Evolutionary conservation across 2,797 vertebrate species (phyloP), one percentile per base, ranked within the genome.

Genomic region (Dendrocincla tyrannina): DNA sequence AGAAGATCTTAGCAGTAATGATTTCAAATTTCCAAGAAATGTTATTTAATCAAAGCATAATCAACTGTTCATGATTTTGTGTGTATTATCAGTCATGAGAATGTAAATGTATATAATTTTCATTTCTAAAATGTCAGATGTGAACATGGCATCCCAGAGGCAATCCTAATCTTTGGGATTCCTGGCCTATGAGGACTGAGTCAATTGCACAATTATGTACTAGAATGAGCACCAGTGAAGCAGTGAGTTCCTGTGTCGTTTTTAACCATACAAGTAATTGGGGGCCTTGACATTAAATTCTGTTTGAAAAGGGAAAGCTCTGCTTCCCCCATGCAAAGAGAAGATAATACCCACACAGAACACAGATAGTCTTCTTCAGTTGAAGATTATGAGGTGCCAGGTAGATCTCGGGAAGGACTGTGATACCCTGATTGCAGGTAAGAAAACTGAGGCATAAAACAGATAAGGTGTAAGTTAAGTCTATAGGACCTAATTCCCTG

Each of bases 231-330:
- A 81, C 27, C 46, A 77, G 75, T 76, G 46, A 89, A 91, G 67
- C 75, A 94, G 22, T 80, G 83, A 97, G 32, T 79, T 89, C 32
- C 32, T 6, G 2, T 32, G 35, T 68, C 44, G 77, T 94, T 87
- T 96, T 91, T 69, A 96, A 64, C 55, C 39, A 50, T 62, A 86
- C 49, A 74, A 94, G 64, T 92, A 74, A 89, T 22, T 88, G 49
- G 32, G 33, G 42, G 39, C 58, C 42, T 95, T 79, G 70, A 33
- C 11, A 33, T 84, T 64, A 74, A 85, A 78, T 76, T 89, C 17
- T 53, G 17, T 70, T 89, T 85, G 60, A 63, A 92, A 60, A 84
- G 58, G 89, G 49, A 93, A 88, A 79, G 16, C 11, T 79, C 59
- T 53, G 35, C 42, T 67, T 86, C 5, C 1, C 72, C 20, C 32